Base-by-base conservation (phyloP, 2,888 invertebrate species). In the Calliphora vomitoria region DNA sequence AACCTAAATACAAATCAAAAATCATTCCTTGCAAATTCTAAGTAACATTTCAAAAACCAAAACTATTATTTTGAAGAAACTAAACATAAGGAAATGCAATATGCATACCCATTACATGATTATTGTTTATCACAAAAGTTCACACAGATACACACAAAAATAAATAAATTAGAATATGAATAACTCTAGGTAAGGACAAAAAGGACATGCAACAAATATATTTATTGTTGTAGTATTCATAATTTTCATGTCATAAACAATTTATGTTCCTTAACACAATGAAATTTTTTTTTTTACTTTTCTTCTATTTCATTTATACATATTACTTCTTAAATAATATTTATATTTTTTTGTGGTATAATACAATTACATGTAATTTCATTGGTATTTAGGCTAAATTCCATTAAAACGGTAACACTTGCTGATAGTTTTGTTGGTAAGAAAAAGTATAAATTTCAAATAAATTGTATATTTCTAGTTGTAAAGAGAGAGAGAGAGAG, bases 351-450 rank as follows among this genome's bases (percentile, higher is more conserved):
- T 78, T 53, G 11, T 44, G 20, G 25, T 50, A 20, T 18, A 71
- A 78, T 47, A 44, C 75, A 87, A 87, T 79, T 85, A 79, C 69
- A 87, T 71, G 71, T 78, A 85, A 85, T 87, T 85, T 85, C 79
- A 64, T 82, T 85, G 87, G 85, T 87, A 87, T 87, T 87, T 85
- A 85, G 87, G 71, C 79, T 82, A 85, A 87, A 87, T 87, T 87
- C 85, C 79, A 64, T 85, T 82, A 58, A 75, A 82, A 71, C 50
- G 55, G 75, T 62, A 85, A 82, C 79, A 82, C 62, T 82, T 87
- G 81, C 76, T 75, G 47, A 55, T 76, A 55, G 71, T 35, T 60
- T 79, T 74, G 25, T 8, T 60, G 62, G 11, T 18, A 69, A 35
- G 55, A 64, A 80, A 53, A 60, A 68, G 62, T 55, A 68, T 69